Conservation (phyloP, 1,140 invertebrate genomes). For the Panagrolaimus sp. region DNA sequence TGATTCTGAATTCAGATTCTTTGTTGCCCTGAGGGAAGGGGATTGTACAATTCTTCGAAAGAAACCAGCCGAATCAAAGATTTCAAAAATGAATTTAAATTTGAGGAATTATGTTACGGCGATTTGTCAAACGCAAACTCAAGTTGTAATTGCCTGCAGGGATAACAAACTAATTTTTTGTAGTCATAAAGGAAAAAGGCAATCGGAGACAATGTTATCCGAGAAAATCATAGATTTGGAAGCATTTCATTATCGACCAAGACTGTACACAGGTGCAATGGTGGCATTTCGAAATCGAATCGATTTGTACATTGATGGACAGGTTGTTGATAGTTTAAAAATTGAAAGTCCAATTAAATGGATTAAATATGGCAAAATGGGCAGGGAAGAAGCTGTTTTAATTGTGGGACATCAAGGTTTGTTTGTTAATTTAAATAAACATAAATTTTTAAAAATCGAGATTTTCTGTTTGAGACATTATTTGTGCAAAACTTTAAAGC, state of each 20-base stretch:
- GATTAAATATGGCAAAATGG: not conserved
- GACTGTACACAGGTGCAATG: not conserved
- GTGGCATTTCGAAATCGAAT: not conserved
- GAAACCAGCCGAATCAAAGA: not conserved
- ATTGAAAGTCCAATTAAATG: not conserved
- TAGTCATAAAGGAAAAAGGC: constrained; percentile 4
- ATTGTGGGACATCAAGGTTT: too few relatives aligned
- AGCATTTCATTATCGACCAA: not conserved
- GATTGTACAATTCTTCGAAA: not conserved
- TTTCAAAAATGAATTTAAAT: not conserved
- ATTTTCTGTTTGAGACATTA: too few relatives aligned
- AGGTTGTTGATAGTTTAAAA: constrained; percentile 1
- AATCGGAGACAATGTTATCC: not conserved
- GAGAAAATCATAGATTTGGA: not conserved
- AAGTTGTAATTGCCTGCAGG: constrained; percentile 6
- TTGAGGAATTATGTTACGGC: not conserved
- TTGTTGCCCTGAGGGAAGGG: not conserved
- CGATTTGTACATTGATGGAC: not conserved
- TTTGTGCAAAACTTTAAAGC: too few relatives aligned
- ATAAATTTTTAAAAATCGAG: too few relatives aligned
- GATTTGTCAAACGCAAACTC: not conserved
- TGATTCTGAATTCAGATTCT: not conserved
- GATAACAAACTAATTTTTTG: constrained; percentile 6
- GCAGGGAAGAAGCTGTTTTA: too few relatives aligned
- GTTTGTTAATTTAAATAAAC: too few relatives aligned